A percentile compares a stretch with the other conserved stretches of the same genome.
Conservation (phyloP, 2,797 vertebrate species). For the Caiman crocodilus region DNA sequence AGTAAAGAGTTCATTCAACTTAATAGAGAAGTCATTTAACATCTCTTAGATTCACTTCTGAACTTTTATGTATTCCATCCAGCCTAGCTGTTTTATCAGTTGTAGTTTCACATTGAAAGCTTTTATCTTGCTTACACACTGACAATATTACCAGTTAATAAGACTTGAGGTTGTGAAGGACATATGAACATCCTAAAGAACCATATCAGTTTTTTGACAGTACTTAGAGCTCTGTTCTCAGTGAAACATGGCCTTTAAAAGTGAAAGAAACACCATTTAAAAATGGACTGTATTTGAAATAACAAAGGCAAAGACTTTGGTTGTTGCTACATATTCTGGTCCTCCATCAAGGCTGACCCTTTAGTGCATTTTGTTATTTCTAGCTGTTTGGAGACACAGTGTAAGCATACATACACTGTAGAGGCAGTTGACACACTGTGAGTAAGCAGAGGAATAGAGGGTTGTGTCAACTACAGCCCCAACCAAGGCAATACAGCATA, state of each 20-base stretch:
- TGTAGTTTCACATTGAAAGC: neutral
- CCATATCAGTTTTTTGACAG: neutral
- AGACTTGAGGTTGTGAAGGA: neutral
- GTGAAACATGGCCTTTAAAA: neutral
- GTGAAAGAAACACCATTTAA: neutral
- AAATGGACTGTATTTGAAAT: neutral
- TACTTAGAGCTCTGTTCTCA: neutral
- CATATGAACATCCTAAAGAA: neutral
- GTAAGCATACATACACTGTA: slow-evolving; percentile 59
- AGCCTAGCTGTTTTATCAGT: neutral
- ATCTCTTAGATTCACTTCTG: neutral
- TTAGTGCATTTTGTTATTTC: neutral
- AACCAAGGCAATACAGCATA: slow-evolving; percentile 78
- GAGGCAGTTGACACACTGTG: slow-evolving; percentile 56
- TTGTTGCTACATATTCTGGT: neutral
- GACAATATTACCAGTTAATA: neutral
- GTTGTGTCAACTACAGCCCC: slow-evolving; percentile 65
- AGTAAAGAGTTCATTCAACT: neutral
- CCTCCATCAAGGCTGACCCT: neutral
- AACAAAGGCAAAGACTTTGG: neutral
- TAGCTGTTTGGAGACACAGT: slow-evolving; percentile 27
- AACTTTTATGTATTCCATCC: neutral
- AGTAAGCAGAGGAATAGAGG: slow-evolving; percentile 56
- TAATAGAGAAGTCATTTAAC: neutral
- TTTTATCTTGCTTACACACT: neutral